Evolutionary conservation across 1,140 invertebrate species (phyloP), one percentile per base, ranked within the genome.

Genomic region (Calosoma granatense): DNA sequence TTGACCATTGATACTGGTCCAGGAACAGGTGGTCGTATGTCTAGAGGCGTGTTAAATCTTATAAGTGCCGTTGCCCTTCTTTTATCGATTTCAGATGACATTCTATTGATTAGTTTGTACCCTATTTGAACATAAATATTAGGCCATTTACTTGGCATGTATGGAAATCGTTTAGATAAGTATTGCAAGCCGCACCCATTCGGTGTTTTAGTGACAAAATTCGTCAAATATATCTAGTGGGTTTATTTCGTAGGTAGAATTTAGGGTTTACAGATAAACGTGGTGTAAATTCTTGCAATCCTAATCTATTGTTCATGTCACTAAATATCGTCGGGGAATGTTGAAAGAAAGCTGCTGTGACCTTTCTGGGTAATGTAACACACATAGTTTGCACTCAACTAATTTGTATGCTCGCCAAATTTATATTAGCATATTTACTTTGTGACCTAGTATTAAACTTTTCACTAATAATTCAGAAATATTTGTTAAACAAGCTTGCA

Each of bases 131-230:
- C 9, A 47, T 11, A 47, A 47, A 17, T 47, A 47, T 11, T 9
- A 4, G 15, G 17, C 17, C 9, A 47, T 47, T 36, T 6, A 30
- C 26, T 30, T 30, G 26, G 6, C 4, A 30, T 6, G 4, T 30
- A 14, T 30, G 4, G 26, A 30, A 30, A 6, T 30, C 14, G 14
- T 30, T 30, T 30, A 30, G 14, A 30, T 6, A 30, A 6, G 26
- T 30, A 30, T 30, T 30, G n/a, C n/a, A n/a, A 47, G 17, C 41
- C 41, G 41, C 41, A 47, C 41, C 41, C 41, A 47, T 47, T n/a
- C n/a, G n/a, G n/a, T n/a, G n/a, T n/a, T 47, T 47, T 47, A 17
- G 26, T 36, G 26, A 36, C 26, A 36, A 36, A 36, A n/a, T n/a
- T n/a, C n/a, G n/a, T n/a, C n/a, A n/a, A 9, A 36, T 36, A 36